Percentiles rank a stretch among this genome's conserved stretches.
Evolutionary conservation across 2,797 vertebrate genomes (phyloP).

Genomic region (Cetoscarus ocellatus): DNA sequence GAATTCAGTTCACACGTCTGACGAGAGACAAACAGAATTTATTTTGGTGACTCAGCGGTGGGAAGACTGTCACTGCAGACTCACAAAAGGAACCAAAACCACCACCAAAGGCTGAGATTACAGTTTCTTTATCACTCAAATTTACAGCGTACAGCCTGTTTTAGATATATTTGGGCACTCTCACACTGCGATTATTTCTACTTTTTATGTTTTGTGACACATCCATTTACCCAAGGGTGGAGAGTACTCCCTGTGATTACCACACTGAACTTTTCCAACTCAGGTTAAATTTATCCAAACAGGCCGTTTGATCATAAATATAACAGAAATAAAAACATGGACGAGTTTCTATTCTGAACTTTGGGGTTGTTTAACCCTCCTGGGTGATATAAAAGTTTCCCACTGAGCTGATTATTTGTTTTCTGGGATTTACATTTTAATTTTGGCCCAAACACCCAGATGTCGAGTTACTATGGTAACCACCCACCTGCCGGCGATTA

Average conservation of each 20-base stretch:
- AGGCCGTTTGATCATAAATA: neutral
- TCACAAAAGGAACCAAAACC: neutral
- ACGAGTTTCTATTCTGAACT: neutral
- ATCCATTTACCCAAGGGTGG: neutral
- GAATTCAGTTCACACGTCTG: slow-evolving; percentile 3
- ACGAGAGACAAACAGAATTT: neutral
- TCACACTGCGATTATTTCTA: too few relatives aligned
- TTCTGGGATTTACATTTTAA: slow-evolving; percentile 51
- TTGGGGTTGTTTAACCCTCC: neutral
- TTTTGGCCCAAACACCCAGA: slow-evolving; percentile 7
- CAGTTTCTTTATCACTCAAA: too few relatives aligned
- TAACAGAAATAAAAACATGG: neutral
- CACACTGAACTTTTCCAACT: too few relatives aligned
- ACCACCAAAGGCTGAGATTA: neutral
- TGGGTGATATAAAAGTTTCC: neutral
- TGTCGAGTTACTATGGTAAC: slow-evolving; percentile 40
- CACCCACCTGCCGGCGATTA: slow-evolving; percentile 11
- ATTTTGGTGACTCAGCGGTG: neutral
- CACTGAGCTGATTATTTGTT: neutral
- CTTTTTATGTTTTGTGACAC: neutral
- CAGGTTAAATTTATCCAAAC: too few relatives aligned
- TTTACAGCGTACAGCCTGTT: too few relatives aligned
- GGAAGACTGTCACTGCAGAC: neutral
- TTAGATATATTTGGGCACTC: too few relatives aligned
- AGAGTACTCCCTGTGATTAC: too few relatives aligned